Percentiles rank a stretch among this genome's conserved stretches.
phyloP scores from a whole-genome alignment of 23 tunicate species.

The Ciona savignyi region DNA sequence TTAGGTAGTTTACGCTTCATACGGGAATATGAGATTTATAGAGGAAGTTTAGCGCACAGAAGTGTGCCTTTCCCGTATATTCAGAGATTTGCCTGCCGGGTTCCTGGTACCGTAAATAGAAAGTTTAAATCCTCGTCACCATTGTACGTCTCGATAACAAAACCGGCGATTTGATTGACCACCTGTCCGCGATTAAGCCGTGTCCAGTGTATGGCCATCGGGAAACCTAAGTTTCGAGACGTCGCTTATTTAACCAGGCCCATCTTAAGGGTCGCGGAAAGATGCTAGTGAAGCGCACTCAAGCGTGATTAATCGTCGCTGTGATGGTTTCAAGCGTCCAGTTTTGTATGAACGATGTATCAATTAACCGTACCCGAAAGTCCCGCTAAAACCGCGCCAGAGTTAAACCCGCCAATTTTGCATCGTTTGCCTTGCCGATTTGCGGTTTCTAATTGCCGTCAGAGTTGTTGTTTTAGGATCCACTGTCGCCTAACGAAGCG shows the following conservation, averaged over 20 bases:
- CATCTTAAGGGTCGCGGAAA: neutral
- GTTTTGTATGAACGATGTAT: too few species aligned
- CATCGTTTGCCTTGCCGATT: neutral
- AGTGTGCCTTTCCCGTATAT: too few species aligned
- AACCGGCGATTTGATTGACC: neutral
- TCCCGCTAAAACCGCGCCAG: neutral
- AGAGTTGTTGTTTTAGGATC: neutral
- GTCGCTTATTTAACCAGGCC: neutral
- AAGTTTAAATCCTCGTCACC: neutral
- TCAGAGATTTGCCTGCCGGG: too few species aligned
- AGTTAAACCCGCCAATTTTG: neutral
- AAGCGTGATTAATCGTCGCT: neutral
- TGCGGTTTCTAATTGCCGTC: neutral
- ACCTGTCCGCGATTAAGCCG: neutral
- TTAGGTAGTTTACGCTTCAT: too few species aligned
- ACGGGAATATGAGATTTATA: too few species aligned
- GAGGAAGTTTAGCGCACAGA: too few species aligned
- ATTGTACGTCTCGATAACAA: neutral
- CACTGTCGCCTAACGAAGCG: neutral
- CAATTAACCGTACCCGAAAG: too few species aligned
- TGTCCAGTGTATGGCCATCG: neutral
- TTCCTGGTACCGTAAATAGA: neutral
- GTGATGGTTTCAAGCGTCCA: too few species aligned
- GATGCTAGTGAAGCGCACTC: neutral
- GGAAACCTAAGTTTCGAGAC: neutral